These are phyloP conservation scores for Seriola dumerili DNA, from an alignment of 2,113 vertebrate species.

Conservation along the genomic window DNA sequence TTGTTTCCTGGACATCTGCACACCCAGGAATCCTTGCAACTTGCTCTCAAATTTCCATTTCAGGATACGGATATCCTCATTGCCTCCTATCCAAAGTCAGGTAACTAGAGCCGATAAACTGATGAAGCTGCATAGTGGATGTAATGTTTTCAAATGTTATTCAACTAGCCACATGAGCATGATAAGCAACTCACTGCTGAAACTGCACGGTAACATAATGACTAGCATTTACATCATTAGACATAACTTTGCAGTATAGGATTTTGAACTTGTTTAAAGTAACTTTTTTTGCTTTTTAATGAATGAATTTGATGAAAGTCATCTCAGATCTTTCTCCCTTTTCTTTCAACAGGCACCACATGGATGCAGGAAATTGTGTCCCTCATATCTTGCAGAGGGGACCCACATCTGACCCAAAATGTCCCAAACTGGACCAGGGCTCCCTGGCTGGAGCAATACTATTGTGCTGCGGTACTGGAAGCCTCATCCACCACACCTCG, in stretches of 20 bases:
- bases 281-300: background rate
- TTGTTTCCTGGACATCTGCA: conserved; percentile 88
- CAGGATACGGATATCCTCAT: conserved; percentile 86
- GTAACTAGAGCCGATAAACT: conserved; percentile 70
- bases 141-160: background rate
- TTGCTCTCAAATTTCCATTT: conserved; percentile 84
- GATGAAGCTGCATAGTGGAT: background rate
- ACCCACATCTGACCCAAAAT: conserved; percentile 73
- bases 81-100: conserved; percentile 90
- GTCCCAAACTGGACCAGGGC: conserved; percentile 88
- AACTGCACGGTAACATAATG: background rate
- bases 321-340: background rate
- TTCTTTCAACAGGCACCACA: conserved; percentile 85
- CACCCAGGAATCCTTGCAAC: conserved; percentile 83
- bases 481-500: conserved; percentile 56
- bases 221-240: background rate
- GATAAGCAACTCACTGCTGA: background rate
- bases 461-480: conserved; percentile 68
- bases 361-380: conserved; percentile 92
- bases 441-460: conserved; percentile 91
- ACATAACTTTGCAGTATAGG: background rate
- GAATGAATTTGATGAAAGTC: no score
- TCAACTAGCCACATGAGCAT: background rate
- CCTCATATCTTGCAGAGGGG: conserved; percentile 83
- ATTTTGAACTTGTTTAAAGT: background rate